These are phyloP conservation scores for Columbina picui DNA, from an alignment of 2,113 vertebrate species.

Conservation along the genomic window DNA sequence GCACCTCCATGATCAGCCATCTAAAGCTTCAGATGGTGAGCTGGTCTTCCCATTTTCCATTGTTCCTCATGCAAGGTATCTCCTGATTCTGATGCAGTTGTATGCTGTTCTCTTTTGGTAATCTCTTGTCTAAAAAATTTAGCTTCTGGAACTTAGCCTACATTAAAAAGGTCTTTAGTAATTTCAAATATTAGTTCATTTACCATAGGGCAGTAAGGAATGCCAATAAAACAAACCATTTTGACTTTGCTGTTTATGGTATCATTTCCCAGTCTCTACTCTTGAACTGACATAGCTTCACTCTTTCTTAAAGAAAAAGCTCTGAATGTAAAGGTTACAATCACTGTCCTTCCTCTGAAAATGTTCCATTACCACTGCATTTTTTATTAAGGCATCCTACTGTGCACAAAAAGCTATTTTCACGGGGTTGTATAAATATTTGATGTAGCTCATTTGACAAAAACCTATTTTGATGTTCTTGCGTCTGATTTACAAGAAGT, in stretches of 20 bases:
- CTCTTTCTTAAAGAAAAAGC: conserved; percentile 9
- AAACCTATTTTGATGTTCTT: conserved; percentile 75
- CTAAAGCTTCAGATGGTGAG: neutral
- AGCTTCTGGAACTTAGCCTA: neutral
- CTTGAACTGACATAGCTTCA: neutral
- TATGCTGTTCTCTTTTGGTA: neutral
- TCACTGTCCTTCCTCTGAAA: conserved; percentile 58
- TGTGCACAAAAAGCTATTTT: conserved; percentile 75
- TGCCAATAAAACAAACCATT: conserved; percentile 8
- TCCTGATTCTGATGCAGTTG: neutral
- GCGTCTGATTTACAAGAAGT: conserved; percentile 68
- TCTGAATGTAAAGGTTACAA: conserved; percentile 57
- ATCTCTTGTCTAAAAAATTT: neutral
- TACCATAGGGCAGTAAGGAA: conserved; percentile 26
- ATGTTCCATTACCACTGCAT: conserved; percentile 74
- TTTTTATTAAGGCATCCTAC: conserved; percentile 79
- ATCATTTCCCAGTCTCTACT: neutral
- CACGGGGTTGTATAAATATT: conserved; percentile 77
- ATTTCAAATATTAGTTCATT: conserved; percentile 49
- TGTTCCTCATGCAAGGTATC: neutral
- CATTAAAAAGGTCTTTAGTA: neutral
- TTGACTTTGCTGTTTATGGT: neutral
- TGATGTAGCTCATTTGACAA: conserved; percentile 74
- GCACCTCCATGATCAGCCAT: neutral
- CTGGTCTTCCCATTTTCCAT: neutral